A percentile compares a stretch with the other conserved stretches of the same genome.
These are phyloP conservation scores for Nasonia vitripennis DNA, from an alignment of 1,140 invertebrate species.

Conservation along the genomic window DNA sequence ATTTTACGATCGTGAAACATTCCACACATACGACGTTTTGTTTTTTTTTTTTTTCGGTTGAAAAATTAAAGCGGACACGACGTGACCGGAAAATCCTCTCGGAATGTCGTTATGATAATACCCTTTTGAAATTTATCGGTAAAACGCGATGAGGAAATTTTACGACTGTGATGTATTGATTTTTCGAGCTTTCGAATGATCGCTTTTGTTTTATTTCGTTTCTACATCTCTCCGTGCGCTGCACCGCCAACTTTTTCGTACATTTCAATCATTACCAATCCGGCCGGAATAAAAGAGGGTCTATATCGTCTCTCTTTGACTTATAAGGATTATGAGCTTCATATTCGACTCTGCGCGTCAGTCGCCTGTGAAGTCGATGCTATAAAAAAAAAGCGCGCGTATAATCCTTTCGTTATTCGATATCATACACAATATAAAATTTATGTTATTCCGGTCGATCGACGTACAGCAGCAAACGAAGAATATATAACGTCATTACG, in stretches of 20 bases:
- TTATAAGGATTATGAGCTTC: not conserved
- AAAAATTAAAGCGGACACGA: not conserved
- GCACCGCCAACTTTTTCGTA: not conserved
- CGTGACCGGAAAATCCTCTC: not conserved
- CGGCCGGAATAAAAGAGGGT: not conserved
- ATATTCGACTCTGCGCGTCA: not conserved
- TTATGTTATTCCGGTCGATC: no score
- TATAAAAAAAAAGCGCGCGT: no score
- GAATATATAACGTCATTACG: not conserved
- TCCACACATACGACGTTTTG: not conserved
- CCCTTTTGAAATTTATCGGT: no score
- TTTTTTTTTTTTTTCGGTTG: not conserved
- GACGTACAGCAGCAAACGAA: not conserved
- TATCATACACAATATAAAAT: no score
- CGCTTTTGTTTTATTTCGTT: no score
- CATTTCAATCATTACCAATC: not conserved
- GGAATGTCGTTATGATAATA: not conserved
- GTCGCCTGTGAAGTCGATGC: no score
- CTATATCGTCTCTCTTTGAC: no score
- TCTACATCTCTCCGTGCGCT: no score
- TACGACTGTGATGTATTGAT: no score
- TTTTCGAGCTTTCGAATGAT: no score
- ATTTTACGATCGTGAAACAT: not conserved
- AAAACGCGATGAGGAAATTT: no score
- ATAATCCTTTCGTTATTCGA: not conserved